Base-by-base conservation (phyloP, 2,888 invertebrate genomes). In the Drosophila formosana region DNA sequence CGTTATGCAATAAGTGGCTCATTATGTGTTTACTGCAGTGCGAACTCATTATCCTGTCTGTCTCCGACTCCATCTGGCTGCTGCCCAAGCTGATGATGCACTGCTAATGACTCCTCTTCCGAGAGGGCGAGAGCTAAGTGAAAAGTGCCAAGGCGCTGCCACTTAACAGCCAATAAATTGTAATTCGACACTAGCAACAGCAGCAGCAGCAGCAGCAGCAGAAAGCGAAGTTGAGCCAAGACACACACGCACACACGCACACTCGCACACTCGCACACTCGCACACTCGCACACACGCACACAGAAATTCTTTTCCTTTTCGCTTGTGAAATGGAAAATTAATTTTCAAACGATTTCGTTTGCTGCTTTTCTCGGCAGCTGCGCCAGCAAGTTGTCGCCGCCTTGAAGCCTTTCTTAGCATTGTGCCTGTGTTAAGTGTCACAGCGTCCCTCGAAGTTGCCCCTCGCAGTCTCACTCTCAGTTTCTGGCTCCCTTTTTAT, bases 111-210 rank as follows among this genome's bases (percentile, higher is more conserved):
- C 57, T 47, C 72, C 26, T 25, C 26, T 53, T 30, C 28, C 30
- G 28, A 43, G 25, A 43, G 50, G n/a, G 37, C 2, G 37, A 37
- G 53, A 67, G 56, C 39, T 53, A 72, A 64, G 66, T 64, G 61
- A 72, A 76, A 80, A 72, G 72, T 68, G 78, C 41, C 78, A 80
- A 74, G 80, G 64, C 58, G 50, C 47, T 63, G 73, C 64, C 85
- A 84, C 85, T 89, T 89, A 84, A 72, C 85, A 84, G 89, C 85
- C 85, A 89, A 86, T 86, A 86, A 86, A 86, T 86, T 86, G 89
- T 88, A 89, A 86, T 86, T 84, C 89, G 89, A 89, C 88, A 78
- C 80, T 64, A 67, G 73, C 76, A 68, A 58, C 43, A 57, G 37
- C 23, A 18, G n/a, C 7, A 26, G 39, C 25, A 26, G 39, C 25